Conservation (phyloP, 2,888 invertebrate species). For the Xestia sexstrigata region DNA sequence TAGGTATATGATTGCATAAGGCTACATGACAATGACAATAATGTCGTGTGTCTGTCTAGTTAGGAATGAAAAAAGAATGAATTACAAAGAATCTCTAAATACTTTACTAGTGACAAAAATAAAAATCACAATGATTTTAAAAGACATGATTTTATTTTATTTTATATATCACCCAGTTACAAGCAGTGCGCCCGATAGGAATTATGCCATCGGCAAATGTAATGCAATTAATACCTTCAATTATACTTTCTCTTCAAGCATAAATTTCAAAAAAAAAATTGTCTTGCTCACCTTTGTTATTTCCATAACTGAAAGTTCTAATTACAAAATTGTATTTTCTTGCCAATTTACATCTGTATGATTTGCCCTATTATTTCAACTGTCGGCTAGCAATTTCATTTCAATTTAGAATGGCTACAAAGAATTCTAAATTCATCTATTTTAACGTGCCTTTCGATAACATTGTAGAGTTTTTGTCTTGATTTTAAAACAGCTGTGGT, state of each 20-base stretch:
- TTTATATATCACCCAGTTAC: background rate
- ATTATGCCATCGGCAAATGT: background rate
- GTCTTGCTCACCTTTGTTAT: background rate
- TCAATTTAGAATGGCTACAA: slow-evolving; percentile 1
- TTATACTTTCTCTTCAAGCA: background rate
- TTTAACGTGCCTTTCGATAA: background rate
- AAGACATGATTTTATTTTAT: too few relatives aligned
- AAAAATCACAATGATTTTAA: background rate
- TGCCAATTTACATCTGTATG: slow-evolving; percentile 12
- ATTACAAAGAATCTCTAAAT: background rate
- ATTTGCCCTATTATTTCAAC: slow-evolving; percentile 5
- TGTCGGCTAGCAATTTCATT: slow-evolving; percentile 18
- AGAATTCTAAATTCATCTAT: background rate
- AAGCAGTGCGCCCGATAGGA: background rate
- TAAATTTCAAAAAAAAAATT: background rate
- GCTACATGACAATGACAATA: slow-evolving; percentile 34
- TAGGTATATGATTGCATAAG: slow-evolving; percentile 35
- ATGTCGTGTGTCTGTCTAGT: slow-evolving; percentile 1
- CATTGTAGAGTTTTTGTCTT: background rate
- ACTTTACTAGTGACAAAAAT: background rate
- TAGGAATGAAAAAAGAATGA: background rate
- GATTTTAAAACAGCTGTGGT: background rate
- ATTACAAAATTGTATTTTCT: slow-evolving; percentile 6
- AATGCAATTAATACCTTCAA: background rate
- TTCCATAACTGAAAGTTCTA: background rate